Percentiles rank a stretch among this genome's conserved stretches.
Evolutionary conservation across 2,888 invertebrate species (phyloP).

Genomic region (Ochlodes sylvanus): DNA sequence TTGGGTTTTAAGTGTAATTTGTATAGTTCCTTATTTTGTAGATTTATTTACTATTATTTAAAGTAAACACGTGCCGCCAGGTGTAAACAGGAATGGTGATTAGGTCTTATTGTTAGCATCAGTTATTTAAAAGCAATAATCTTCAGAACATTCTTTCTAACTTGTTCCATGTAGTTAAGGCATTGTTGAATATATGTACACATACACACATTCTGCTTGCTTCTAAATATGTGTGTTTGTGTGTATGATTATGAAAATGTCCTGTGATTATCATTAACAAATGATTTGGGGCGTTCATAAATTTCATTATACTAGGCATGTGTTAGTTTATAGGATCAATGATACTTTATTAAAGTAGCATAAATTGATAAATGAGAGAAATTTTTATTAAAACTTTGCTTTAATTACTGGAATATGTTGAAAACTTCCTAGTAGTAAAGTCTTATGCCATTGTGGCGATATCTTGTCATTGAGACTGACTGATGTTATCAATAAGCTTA

Average conservation of each 20-base stretch:
- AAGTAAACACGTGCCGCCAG: slow-evolving; percentile 37
- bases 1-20: slow-evolving; percentile 74
- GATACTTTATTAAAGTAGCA: slow-evolving; percentile 48
- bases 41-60: slow-evolving; percentile 65
- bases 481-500: slow-evolving; percentile 75
- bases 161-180: slow-evolving; percentile 41
- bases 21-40: slow-evolving; percentile 83
- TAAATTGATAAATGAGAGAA: slow-evolving; percentile 65
- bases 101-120: slow-evolving; percentile 77
- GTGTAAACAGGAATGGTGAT: slow-evolving; percentile 50
- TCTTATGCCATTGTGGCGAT: slow-evolving; percentile 52
- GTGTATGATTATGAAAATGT: background rate
- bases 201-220: background rate
- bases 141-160: slow-evolving; percentile 58
- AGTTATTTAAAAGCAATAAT: slow-evolving; percentile 71
- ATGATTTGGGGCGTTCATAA: slow-evolving; percentile 14
- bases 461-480: slow-evolving; percentile 76
- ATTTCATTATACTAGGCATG: slow-evolving; percentile 11
- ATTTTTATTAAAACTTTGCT: slow-evolving; percentile 59
- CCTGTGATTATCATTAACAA: no score
- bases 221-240: slow-evolving; percentile 34
- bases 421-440: slow-evolving; percentile 55
- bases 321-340: background rate
- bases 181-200: slow-evolving; percentile 31
- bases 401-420: slow-evolving; percentile 63